Base-by-base conservation (phyloP, 2,888 invertebrate species). In the Prosopocoilus inquinatus region DNA sequence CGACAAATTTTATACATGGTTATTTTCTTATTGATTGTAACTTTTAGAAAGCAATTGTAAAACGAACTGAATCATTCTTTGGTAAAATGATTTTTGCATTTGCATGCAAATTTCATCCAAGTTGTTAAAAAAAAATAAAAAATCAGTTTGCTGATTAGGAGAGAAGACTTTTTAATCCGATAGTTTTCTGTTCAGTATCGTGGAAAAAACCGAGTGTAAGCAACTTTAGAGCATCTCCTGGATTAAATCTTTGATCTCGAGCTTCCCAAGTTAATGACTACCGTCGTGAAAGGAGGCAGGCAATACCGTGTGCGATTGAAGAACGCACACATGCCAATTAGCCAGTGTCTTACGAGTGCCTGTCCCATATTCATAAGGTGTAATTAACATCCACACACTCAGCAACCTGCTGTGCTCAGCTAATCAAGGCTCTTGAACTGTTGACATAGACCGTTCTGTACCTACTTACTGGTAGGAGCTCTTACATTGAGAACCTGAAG, bases 371-470 rank as follows among this genome's bases (percentile, higher is more conserved):
- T 65, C 67, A 67, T 62, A 68, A 67, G 64, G 66, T 66, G 70
- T 71, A 72, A 72, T 72, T 72, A 70, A 70, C 68, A 69, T 68
- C 66, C 69, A 69, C 69, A 71, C 68, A 63, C 57, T 58, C 46
- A 54, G 55, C 57, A 57, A 56, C 58, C 56, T 57, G 57, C 58
- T 56, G 59, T 53, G 59, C 62, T 63, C 61, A 58, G 53, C 63
- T 66, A 65, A 66, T 65, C 64, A 63, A 65, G 64, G 63, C 64
- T 65, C 64, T 64, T 57, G 59, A 63, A 58, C 55, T 66, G 64
- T 65, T 65, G 63, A 65, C 66, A 66, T 50, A 64, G 62, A 63
- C 58, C 59, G 50, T 58, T 57, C 47, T 47, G 44, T 55, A 54
- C n/a, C n/a, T n/a, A n/a, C n/a, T n/a, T n/a, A n/a, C 53, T 45